Percentiles rank a stretch among this genome's conserved stretches.
Evolutionary conservation across 2,113 vertebrate genomes (phyloP).

Genomic region (Struthio camelus): DNA sequence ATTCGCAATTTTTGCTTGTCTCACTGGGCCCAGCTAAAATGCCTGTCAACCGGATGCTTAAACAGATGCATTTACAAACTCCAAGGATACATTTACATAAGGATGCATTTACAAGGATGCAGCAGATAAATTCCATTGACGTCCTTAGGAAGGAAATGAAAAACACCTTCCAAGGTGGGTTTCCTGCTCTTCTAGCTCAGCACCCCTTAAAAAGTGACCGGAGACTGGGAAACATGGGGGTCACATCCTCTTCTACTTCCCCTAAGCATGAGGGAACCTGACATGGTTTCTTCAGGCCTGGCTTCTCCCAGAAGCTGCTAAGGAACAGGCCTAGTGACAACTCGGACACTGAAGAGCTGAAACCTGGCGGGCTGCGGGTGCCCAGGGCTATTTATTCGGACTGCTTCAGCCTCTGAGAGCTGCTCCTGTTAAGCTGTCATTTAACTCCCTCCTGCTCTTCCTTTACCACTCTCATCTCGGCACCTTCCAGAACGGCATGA

Average conservation of each 20-base stretch:
- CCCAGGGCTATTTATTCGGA: background rate
- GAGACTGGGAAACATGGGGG: background rate
- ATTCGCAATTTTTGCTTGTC: background rate
- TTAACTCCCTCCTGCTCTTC: background rate
- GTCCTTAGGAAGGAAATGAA: background rate
- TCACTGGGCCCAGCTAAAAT: background rate
- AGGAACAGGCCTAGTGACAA: background rate
- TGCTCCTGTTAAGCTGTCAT: background rate
- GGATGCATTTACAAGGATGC: no score
- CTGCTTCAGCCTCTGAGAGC: background rate
- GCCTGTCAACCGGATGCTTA: background rate
- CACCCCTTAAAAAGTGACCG: background rate
- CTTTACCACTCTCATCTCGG: background rate
- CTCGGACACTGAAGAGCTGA: no score
- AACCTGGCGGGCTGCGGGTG: background rate
- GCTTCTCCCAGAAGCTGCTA: rapidly evolving
- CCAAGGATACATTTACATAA: no score
- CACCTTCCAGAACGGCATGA: rapidly evolving
- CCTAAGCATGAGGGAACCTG: background rate
- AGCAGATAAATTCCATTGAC: no score
- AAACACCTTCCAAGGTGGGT: background rate
- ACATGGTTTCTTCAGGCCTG: background rate
- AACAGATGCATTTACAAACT: background rate
- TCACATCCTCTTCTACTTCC: no score
- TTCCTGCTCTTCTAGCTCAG: background rate